phyloP scores from a whole-genome alignment of 2,888 invertebrate species.

The Pecten maximus region DNA sequence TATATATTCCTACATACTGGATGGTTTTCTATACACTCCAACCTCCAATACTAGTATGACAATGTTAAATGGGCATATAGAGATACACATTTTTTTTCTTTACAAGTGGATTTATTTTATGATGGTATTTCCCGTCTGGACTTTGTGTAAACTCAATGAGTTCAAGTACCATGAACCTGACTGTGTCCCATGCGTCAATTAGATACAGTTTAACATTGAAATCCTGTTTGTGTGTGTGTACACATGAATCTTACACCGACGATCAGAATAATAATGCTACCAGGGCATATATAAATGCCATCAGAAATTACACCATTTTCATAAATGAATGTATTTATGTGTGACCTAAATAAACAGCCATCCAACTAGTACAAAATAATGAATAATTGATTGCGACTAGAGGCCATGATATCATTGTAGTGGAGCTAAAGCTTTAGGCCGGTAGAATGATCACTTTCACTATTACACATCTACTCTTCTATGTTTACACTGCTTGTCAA shows the following conservation, averaged over 20 bases:
- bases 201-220: too few relatives aligned
- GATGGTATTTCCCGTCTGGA: background rate
- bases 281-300: background rate
- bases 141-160: background rate
- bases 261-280: background rate
- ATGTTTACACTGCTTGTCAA: too few relatives aligned
- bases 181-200: too few relatives aligned
- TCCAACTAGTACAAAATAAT: background rate
- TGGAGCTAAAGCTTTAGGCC: background rate
- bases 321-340: background rate
- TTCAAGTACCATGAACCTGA: background rate
- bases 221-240: background rate
- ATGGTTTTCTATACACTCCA: background rate
- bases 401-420: background rate
- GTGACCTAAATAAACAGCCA: background rate
- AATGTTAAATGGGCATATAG: background rate
- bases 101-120: background rate
- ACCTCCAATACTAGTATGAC: background rate
- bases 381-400: background rate
- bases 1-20: background rate
- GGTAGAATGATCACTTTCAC: too few relatives aligned
- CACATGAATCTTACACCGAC: background rate
- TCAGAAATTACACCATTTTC: background rate
- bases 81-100: background rate
- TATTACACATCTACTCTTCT: too few relatives aligned